Evolutionary conservation across 2,888 invertebrate species (phyloP).

Genomic region (Apotomis turbidana): DNA sequence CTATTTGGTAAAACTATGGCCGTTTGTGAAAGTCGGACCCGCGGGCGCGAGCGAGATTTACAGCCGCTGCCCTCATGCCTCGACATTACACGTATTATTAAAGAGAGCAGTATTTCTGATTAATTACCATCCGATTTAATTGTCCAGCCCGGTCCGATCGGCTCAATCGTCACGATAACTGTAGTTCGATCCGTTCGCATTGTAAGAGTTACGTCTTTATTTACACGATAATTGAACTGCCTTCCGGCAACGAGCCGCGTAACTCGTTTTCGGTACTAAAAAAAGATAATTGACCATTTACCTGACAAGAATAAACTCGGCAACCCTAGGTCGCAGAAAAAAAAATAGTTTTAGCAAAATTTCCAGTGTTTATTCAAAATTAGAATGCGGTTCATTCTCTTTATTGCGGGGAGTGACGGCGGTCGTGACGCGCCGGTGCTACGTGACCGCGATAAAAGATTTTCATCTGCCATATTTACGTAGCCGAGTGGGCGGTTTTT

Average conservation of each 20-base stretch:
- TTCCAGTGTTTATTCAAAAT: conserved; percentile 77
- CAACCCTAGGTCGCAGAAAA: conserved; percentile 4
- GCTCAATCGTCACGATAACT: conserved; percentile 64
- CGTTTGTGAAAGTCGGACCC: conserved; percentile 77
- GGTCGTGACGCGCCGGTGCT: conserved; percentile 80
- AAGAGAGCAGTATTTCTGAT: conserved; percentile 72
- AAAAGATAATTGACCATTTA: conserved; percentile 29
- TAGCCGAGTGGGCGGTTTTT: conserved; percentile 82
- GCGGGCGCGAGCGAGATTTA: conserved; percentile 75
- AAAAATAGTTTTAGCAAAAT: conserved; percentile 61
- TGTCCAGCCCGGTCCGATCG: conserved; percentile 70
- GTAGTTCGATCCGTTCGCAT: conserved; percentile 69
- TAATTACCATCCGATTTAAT: conserved; percentile 75
- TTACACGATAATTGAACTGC: conserved; percentile 58
- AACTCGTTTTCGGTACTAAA: conserved; percentile 18
- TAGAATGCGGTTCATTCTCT: conserved; percentile 78
- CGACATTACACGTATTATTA: conserved; percentile 80
- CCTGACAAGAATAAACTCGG: conserved; percentile 5
- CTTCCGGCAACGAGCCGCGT: conserved; percentile 54
- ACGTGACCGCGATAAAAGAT: conserved; percentile 84
- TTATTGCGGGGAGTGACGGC: conserved; percentile 80
- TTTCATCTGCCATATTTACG: conserved; percentile 84
- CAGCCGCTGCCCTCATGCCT: conserved; percentile 68
- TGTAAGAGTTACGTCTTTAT: conserved; percentile 72
- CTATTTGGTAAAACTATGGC: conserved; percentile 70